A percentile compares a stretch with the other conserved stretches of the same genome.
These are phyloP conservation scores for Sarcophaga subvicina DNA, from an alignment of 2,888 invertebrate genomes.

Conservation along the genomic window DNA sequence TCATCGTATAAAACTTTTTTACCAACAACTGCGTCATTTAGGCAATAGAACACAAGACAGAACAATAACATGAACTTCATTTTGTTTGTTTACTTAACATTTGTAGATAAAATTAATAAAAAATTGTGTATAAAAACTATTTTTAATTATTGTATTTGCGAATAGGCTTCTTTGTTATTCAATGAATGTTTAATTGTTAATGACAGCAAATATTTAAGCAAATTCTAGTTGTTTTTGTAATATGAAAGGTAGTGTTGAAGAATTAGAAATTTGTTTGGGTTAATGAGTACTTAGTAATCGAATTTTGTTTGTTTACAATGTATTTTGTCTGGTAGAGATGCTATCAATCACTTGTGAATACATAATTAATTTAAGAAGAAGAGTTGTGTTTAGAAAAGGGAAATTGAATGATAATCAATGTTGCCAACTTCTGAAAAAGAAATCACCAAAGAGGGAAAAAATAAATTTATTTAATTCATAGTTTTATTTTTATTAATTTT, in stretches of 20 bases:
- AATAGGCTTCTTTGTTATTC: slow-evolving; percentile 29
- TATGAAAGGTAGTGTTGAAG: not conserved
- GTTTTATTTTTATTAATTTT: too few species aligned
- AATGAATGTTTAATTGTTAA: slow-evolving; percentile 9
- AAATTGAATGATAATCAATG: too few species aligned
- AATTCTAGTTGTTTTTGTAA: not conserved
- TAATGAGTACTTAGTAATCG: not conserved
- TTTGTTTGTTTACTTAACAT: slow-evolving; percentile 26
- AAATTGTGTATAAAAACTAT: not conserved
- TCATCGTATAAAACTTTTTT: slow-evolving; percentile 11
- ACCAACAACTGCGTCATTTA: slow-evolving; percentile 33
- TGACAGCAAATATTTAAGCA: not conserved
- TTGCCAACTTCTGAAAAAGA: too few species aligned
- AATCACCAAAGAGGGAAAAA: too few species aligned
- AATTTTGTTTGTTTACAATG: not conserved
- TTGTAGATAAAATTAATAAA: not conserved
- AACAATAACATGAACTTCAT: slow-evolving; percentile 49
- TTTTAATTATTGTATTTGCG: not conserved
- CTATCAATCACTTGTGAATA: too few species aligned
- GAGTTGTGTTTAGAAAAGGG: too few species aligned
- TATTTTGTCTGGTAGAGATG: too few species aligned
- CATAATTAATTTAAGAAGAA: too few species aligned
- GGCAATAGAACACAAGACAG: slow-evolving; percentile 29
- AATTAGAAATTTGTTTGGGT: not conserved
- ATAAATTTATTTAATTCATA: too few species aligned